Evolutionary conservation across 1,140 invertebrate genomes (phyloP).

Genomic region (Brachionus rubens): DNA sequence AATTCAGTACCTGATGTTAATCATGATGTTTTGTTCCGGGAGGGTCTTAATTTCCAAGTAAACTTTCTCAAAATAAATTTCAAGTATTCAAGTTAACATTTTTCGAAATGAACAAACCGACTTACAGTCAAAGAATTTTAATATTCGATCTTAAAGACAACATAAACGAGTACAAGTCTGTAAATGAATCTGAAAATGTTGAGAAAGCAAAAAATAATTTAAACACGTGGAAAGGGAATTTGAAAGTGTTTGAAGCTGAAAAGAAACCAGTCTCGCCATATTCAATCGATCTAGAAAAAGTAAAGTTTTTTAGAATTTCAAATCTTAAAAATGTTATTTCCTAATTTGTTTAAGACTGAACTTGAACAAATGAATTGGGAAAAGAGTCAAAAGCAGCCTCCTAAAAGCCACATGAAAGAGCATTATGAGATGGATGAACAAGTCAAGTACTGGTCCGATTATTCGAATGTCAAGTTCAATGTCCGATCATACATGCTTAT

Average conservation of each 20-base stretch:
- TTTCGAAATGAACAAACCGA: slow-evolving; percentile 66
- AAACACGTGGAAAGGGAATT: slow-evolving; percentile 49
- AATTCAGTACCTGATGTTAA: slow-evolving; percentile 67
- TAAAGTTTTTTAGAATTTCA: not conserved
- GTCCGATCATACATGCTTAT: slow-evolving; percentile 71
- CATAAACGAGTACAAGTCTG: not conserved
- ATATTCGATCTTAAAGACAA: slow-evolving; percentile 74
- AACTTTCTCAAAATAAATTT: slow-evolving; percentile 45
- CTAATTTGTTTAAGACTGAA: not conserved
- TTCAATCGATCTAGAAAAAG: slow-evolving; percentile 51
- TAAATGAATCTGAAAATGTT: not conserved
- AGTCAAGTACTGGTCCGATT: slow-evolving; percentile 77
- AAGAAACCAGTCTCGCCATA: slow-evolving; percentile 47
- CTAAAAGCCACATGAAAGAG: slow-evolving; percentile 49
- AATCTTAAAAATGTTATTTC: not conserved
- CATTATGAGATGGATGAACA: slow-evolving; percentile 62
- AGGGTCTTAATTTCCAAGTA: slow-evolving; percentile 69
- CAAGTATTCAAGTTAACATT: slow-evolving; percentile 38
- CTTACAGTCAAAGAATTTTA: slow-evolving; percentile 77
- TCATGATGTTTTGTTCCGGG: slow-evolving; percentile 77
- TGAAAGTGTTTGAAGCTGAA: slow-evolving; percentile 47
- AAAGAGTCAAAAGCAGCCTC: slow-evolving; percentile 18
- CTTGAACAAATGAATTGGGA: slow-evolving; percentile 11
- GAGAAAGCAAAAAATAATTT: slow-evolving; percentile 41
- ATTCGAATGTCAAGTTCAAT: slow-evolving; percentile 72